Evolutionary conservation across 2,113 vertebrate species (phyloP).

Genomic region (Xyliphius kryptos): DNA sequence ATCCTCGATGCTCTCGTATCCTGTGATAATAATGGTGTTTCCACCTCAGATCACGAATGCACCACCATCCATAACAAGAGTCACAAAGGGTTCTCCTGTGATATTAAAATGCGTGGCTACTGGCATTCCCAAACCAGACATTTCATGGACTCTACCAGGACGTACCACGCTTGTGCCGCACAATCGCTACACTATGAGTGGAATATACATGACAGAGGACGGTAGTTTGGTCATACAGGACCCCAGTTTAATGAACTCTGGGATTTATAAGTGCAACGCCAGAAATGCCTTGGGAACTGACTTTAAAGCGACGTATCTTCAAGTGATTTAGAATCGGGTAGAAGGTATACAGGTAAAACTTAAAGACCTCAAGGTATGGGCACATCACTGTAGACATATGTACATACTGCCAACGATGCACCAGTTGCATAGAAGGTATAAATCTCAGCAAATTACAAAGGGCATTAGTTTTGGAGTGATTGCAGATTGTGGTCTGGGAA

Average conservation of each 20-base stretch:
- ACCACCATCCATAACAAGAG: conserved; percentile 57
- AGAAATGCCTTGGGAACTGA: conserved; percentile 68
- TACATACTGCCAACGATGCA: neutral
- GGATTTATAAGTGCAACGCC: conserved; percentile 73
- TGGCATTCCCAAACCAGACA: conserved; percentile 67
- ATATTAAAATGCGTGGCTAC: conserved; percentile 55
- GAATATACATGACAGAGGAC: conserved; percentile 63
- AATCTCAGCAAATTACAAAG: conserved; percentile 12
- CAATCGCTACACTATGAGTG: conserved; percentile 57
- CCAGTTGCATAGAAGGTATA: neutral
- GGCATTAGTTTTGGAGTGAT: conserved; percentile 8
- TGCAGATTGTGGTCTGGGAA: neutral
- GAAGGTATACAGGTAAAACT: neutral
- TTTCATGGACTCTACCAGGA: conserved; percentile 73
- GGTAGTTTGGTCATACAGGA: conserved; percentile 66
- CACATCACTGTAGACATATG: conserved; percentile 15
- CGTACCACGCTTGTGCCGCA: conserved; percentile 64
- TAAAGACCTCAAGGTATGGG: neutral
- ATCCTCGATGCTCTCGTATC: conserved; percentile 58
- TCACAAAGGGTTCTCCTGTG: conserved; percentile 55
- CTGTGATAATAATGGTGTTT: conserved; percentile 65
- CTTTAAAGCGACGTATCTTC: conserved; percentile 72
- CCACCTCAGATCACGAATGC: conserved; percentile 62
- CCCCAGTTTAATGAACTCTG: conserved; percentile 65
- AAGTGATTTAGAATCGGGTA: conserved; percentile 55